Evolutionary conservation across 2,888 invertebrate species (phyloP).

Genomic region (Caenorhabditis angaria): DNA sequence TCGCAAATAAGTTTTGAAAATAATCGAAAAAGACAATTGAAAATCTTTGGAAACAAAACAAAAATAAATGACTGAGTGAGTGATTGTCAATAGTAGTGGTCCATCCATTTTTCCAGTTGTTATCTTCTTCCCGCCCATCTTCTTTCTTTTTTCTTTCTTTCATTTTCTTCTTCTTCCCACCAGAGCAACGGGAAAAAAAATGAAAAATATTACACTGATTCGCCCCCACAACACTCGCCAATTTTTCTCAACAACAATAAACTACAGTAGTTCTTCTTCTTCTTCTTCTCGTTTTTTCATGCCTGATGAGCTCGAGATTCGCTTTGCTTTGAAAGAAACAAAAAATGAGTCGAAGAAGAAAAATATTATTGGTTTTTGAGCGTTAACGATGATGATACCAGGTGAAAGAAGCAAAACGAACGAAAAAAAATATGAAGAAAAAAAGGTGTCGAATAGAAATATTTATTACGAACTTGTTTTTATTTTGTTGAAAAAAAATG

Average conservation of each 20-base stretch:
- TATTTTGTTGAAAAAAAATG: too few species aligned
- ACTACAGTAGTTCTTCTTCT: constrained; percentile 3
- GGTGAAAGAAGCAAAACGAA: neutral
- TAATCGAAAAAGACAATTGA: neutral
- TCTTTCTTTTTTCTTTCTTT: neutral
- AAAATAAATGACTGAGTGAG: neutral
- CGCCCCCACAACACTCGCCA: constrained; percentile 2
- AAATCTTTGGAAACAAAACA: neutral
- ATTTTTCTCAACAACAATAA: constrained; percentile 2
- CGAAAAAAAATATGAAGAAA: neutral
- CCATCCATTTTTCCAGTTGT: constrained; percentile 5
- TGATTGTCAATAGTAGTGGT: neutral
- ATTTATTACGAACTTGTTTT: too few species aligned
- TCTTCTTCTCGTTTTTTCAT: neutral
- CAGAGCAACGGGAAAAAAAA: neutral
- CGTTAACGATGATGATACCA: too few species aligned
- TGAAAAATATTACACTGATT: constrained; percentile 1
- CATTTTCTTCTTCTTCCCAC: constrained; percentile 1
- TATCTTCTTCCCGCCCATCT: neutral
- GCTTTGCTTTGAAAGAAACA: neutral
- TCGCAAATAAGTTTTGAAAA: neutral
- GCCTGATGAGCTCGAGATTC: neutral
- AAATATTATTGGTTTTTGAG: too few species aligned
- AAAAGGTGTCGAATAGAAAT: too few species aligned
- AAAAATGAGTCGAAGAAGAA: neutral